Base-by-base conservation (phyloP, 2,113 vertebrate genomes). In the Polypterus senegalus region DNA sequence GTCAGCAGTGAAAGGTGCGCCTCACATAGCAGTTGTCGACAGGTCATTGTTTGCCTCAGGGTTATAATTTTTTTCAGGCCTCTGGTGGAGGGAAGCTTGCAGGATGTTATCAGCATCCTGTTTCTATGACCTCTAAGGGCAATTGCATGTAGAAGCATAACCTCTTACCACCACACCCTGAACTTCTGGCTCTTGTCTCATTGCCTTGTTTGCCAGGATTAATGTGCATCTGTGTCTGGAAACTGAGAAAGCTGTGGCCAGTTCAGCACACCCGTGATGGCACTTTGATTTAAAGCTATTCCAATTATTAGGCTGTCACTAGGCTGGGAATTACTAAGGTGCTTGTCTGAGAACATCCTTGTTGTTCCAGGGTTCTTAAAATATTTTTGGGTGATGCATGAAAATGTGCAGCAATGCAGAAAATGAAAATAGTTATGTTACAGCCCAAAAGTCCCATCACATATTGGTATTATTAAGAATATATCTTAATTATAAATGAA, bases 91-190 rank as follows among this genome's bases (percentile, higher is more conserved):
- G 78, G 76, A 79, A 80, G 71, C 70, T 76, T 75, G 77, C 79
- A 84, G 84, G 83, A 84, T 80, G 78, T 83, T 83, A 83, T 82
- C 77, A 73, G 73, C 74, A 80, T 84, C 78, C 81, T 81, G 79
- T 76, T 77, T 69, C 76, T 69, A 75, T 80, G 83, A 83, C 79
- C 81, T 72, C 75, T 71, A 27, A 62, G 70, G 69, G 77, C 77
- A 75, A 75, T 74, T 70, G 71, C 71, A 71, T 80, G 77, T 73
- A 77, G 77, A 73, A 76, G 71, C 65, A 75, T 74, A 76, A 80
- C 76, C 75, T 70, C 62, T 69, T 59, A 44, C 56, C 71, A 49
- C 73, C 78, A 68, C 72, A 75, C 78, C 77, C 78, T 66, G 63
- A 78, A 78, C 78, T 80, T 74, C 73, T 74, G 75, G 77, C 79